Conservation (phyloP, 2,888 invertebrate genomes). For the Ditylenchus weischeri region DNA sequence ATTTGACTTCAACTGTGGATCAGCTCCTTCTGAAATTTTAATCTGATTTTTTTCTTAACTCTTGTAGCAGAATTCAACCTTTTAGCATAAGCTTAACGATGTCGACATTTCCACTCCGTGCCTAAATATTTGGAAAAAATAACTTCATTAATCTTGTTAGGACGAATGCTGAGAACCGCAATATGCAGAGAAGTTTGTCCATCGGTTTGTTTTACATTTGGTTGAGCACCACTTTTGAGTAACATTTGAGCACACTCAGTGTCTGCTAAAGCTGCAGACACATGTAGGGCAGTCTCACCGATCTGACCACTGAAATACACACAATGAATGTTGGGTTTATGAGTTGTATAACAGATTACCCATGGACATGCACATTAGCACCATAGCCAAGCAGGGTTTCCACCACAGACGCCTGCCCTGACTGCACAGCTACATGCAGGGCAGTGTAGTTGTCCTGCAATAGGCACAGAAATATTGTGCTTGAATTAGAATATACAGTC, state of each 20-base stretch:
- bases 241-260: slow-evolving; percentile 93
- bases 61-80: slow-evolving; percentile 16
- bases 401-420: slow-evolving; percentile 59
- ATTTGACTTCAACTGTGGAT: slow-evolving; percentile 78
- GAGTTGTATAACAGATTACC: slow-evolving; percentile 51
- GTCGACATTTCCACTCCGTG: slow-evolving; percentile 82
- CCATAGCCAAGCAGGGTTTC: slow-evolving; percentile 80
- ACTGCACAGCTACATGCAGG: slow-evolving; percentile 84
- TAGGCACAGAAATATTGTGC: background rate
- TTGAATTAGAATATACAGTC: background rate
- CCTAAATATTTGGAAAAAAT: slow-evolving; percentile 64
- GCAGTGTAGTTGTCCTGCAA: slow-evolving; percentile 92
- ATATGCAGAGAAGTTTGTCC: slow-evolving; percentile 96
- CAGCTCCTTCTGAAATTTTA: slow-evolving; percentile 73
- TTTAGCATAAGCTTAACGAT: slow-evolving; percentile 78
- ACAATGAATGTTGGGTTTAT: slow-evolving; percentile 22
- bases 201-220: slow-evolving; percentile 87
- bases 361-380: slow-evolving; percentile 90
- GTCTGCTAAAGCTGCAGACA: slow-evolving; percentile 66
- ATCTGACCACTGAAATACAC: slow-evolving; percentile 59
- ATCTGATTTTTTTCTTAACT: too few species aligned
- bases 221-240: slow-evolving; percentile 92
- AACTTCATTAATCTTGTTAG: slow-evolving; percentile 78
- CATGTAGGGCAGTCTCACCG: slow-evolving; percentile 90
- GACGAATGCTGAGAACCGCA: slow-evolving; percentile 72